Evolutionary conservation across 2,113 vertebrate genomes (phyloP).

Genomic region (Semicossyphus pulcher): DNA sequence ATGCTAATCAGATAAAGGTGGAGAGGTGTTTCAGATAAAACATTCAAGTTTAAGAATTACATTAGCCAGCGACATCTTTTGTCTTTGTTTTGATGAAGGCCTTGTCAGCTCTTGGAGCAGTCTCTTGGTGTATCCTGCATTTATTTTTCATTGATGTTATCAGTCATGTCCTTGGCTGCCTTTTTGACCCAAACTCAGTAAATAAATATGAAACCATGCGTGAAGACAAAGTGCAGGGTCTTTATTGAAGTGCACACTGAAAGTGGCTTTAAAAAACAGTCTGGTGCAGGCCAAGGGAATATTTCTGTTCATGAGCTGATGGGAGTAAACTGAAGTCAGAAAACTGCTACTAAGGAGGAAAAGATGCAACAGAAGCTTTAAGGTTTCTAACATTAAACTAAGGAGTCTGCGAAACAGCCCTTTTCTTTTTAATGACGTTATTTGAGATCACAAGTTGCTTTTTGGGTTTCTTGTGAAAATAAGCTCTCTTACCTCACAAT

Average conservation of each 20-base stretch:
- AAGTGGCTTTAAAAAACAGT: constrained; percentile 26
- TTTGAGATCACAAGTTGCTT: too few relatives aligned
- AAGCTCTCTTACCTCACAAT: too few relatives aligned
- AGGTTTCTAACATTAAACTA: too few relatives aligned
- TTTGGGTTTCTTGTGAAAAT: too few relatives aligned
- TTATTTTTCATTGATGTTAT: constrained; percentile 38
- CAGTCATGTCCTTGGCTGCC: constrained; percentile 43
- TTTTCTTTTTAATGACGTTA: too few relatives aligned
- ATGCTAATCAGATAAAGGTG: too few relatives aligned
- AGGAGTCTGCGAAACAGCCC: too few relatives aligned
- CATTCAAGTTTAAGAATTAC: too few relatives aligned
- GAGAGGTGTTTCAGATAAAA: too few relatives aligned
- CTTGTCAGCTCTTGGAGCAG: too few relatives aligned
- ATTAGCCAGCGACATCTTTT: too few relatives aligned
- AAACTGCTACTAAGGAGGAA: neutral
- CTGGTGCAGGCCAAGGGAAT: constrained; percentile 7
- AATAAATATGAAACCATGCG: constrained; percentile 44
- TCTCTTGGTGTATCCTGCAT: neutral
- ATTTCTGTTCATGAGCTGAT: constrained; percentile 25
- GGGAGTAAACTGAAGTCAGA: constrained; percentile 19
- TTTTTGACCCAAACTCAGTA: constrained; percentile 46
- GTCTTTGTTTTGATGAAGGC: too few relatives aligned
- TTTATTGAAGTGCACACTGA: constrained; percentile 34
- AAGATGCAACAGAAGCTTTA: neutral
- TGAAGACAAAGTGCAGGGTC: constrained; percentile 41